Percentiles rank a stretch among this genome's conserved stretches.
phyloP scores from a whole-genome alignment of 2,113 vertebrate species.

The Melanerpes formicivorus region DNA sequence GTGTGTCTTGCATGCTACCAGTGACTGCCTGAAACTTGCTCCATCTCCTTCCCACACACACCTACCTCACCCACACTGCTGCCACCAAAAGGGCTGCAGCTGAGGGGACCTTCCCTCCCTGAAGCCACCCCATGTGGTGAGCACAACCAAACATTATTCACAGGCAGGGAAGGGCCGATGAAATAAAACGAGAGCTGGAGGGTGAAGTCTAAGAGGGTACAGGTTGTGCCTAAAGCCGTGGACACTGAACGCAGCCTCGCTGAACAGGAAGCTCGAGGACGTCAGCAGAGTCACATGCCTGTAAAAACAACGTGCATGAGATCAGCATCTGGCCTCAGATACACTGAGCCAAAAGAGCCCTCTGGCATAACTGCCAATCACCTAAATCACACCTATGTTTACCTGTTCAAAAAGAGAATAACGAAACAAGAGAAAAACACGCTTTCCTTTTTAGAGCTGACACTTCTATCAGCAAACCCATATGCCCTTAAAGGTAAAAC shows the following conservation, averaged over 20 bases:
- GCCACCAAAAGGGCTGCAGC: background rate
- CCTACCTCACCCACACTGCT: background rate
- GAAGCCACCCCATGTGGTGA: fast-evolving
- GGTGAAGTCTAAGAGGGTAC: background rate
- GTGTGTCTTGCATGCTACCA: background rate
- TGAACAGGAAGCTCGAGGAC: constrained; percentile 26
- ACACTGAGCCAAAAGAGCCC: background rate
- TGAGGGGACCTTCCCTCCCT: background rate
- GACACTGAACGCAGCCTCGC: background rate
- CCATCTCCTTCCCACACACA: background rate
- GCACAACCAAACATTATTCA: background rate
- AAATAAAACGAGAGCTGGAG: background rate
- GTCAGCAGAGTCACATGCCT: background rate
- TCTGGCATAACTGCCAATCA: background rate
- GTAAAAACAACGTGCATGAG: background rate
- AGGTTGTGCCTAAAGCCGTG: background rate
- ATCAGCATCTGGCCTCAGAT: background rate
- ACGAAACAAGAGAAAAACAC: background rate
- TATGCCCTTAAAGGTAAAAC: background rate
- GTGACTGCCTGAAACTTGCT: background rate
- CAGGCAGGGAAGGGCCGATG: background rate
- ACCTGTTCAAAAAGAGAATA: background rate
- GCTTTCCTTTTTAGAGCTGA: background rate
- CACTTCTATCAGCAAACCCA: background rate
- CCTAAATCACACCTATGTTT: background rate